These are phyloP conservation scores for Pogona vitticeps DNA, from an alignment of 2,113 vertebrate species.

Conservation along the genomic window DNA sequence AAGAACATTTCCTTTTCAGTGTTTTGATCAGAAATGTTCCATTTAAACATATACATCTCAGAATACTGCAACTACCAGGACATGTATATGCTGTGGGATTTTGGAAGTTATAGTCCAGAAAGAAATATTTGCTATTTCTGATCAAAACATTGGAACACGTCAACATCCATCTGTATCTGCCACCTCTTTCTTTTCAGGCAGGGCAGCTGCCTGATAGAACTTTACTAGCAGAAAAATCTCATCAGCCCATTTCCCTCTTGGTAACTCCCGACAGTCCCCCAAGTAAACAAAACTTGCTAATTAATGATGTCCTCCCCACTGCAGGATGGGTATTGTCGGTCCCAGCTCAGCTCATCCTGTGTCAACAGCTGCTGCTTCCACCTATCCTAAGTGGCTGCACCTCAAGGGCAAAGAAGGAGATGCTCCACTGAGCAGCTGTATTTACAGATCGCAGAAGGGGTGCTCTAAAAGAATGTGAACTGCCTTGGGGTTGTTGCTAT, in stretches of 20 bases:
- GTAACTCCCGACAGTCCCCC: constrained; percentile 34
- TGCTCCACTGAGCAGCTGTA: constrained; percentile 29
- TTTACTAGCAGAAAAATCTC: constrained; percentile 28
- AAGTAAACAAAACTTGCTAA: constrained; percentile 49
- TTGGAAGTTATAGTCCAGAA: too few relatives aligned
- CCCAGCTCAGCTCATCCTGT: constrained; percentile 40
- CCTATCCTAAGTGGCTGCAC: constrained; percentile 13
- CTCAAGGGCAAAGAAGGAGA: constrained; percentile 29
- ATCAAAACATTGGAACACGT: not conserved
- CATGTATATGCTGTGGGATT: too few relatives aligned
- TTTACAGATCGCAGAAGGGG: constrained; percentile 32
- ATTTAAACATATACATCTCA: too few relatives aligned
- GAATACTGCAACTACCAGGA: too few relatives aligned
- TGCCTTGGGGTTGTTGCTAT: not conserved
- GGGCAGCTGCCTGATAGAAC: constrained; percentile 23
- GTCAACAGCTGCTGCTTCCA: constrained; percentile 43
- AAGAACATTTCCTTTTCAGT: too few relatives aligned
- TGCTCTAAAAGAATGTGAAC: constrained; percentile 39
- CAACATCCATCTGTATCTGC: not conserved
- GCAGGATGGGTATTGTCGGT: constrained; percentile 20
- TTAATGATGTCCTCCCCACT: constrained; percentile 35
- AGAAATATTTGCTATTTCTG: not conserved
- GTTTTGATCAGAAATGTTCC: too few relatives aligned
- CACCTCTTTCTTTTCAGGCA: constrained; percentile 2
- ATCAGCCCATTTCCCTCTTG: constrained; percentile 47